Evolutionary conservation across 2,888 invertebrate genomes (phyloP).

Genomic region (Cacoxenus indagator): DNA sequence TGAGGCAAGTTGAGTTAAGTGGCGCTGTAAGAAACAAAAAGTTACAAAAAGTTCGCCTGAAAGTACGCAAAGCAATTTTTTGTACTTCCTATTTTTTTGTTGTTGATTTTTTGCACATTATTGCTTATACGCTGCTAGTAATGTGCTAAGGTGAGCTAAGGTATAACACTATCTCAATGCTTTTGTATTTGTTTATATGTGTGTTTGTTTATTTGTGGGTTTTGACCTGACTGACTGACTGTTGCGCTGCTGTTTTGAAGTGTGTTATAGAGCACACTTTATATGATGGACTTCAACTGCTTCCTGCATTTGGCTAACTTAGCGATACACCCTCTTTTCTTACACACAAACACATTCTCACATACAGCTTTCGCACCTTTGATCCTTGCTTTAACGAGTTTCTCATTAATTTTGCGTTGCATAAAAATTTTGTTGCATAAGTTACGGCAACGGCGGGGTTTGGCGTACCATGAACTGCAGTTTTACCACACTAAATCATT

Average conservation of each 20-base stretch:
- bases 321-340: neutral
- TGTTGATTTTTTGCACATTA: no score
- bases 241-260: slow-evolving; percentile 1
- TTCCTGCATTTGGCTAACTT: neutral
- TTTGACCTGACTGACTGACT: neutral
- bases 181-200: neutral
- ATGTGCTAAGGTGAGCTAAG: no score
- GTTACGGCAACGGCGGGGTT: neutral
- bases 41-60: neutral
- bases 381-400: neutral
- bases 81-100: no score
- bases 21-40: neutral
- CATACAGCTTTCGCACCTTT: neutral
- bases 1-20: neutral
- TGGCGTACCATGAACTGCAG: neutral
- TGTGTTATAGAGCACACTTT: neutral
- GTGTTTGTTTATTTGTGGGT: neutral
- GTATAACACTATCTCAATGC: neutral
- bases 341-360: neutral
- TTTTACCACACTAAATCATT: slow-evolving; percentile 1
- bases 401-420: neutral
- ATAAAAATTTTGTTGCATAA: slow-evolving; percentile 11
- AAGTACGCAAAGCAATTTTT: neutral
- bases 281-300: slow-evolving; percentile 15
- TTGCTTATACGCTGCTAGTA: no score